Conservation (phyloP, 2,113 vertebrate genomes). For the Saguinus midas region DNA sequence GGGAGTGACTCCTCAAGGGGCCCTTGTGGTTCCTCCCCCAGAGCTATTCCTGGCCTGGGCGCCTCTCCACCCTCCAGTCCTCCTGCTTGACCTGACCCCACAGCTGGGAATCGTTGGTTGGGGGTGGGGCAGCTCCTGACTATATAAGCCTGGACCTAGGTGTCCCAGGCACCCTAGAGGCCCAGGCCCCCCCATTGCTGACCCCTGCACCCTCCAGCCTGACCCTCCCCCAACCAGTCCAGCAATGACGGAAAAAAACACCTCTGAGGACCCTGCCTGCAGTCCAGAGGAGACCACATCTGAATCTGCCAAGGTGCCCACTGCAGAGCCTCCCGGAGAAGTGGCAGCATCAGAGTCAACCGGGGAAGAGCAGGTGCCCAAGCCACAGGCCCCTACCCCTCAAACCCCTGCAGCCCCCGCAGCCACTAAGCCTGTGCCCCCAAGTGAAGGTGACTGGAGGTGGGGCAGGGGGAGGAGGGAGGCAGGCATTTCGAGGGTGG, state of each 20-base stretch:
- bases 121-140: constrained; percentile 67
- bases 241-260: constrained; percentile 46
- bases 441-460: constrained; percentile 45
- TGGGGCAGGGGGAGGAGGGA: neutral
- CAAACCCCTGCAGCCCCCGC: neutral
- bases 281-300: neutral
- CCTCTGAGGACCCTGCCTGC: neutral
- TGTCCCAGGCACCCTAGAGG: constrained; percentile 35
- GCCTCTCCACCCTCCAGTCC: constrained; percentile 39
- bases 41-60: constrained; percentile 74
- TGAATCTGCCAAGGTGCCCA: neutral
- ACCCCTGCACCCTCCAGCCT: neutral
- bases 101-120: constrained; percentile 73
- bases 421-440: neutral
- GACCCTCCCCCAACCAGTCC: neutral
- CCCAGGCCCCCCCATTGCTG: neutral
- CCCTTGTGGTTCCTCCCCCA: constrained; percentile 58
- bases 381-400: neutral
- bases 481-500: neutral
- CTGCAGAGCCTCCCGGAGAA: neutral
- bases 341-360: neutral
- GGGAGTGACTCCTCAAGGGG: constrained; percentile 37
- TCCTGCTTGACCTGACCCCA: constrained; percentile 76
- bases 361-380: neutral
- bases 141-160: constrained; percentile 67